phyloP scores from a whole-genome alignment of 1,140 invertebrate species.

The Tetragonula clypearis region DNA sequence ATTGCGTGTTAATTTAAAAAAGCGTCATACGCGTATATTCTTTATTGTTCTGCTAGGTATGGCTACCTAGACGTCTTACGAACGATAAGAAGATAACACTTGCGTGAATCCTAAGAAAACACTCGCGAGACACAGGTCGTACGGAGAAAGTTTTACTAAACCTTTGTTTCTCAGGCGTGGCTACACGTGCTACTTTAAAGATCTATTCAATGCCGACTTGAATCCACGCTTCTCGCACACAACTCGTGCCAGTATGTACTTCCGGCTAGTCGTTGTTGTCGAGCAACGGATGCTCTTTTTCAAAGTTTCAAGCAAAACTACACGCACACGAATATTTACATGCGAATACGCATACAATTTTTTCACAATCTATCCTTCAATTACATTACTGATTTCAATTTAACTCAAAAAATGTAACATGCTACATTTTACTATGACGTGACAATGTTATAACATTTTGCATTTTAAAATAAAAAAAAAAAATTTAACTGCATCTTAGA shows the following conservation, averaged over 20 bases:
- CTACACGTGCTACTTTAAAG: conserved; percentile 44
- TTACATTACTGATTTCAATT: neutral
- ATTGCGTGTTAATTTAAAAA: neutral
- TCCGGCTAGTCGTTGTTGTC: conserved; percentile 16
- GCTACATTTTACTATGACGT: neutral
- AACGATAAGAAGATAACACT: neutral
- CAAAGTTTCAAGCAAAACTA: neutral
- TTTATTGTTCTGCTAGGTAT: neutral
- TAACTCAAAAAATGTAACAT: neutral
- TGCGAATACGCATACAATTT: no score
- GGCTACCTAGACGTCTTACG: neutral
- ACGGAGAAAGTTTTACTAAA: conserved; percentile 10
- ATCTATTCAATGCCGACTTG: conserved; percentile 13
- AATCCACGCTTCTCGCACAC: conserved; percentile 46
- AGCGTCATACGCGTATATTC: neutral
- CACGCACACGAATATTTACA: conserved; percentile 8
- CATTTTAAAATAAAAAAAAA: neutral
- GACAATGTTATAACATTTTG: neutral
- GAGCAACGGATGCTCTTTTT: neutral
- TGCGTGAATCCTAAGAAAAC: neutral
- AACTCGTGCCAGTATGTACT: conserved; percentile 41
- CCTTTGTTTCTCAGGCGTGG: conserved; percentile 32
- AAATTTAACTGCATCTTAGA: neutral
- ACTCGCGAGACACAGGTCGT: neutral
- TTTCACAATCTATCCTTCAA: neutral